phyloP scores from a whole-genome alignment of 2,888 invertebrate genomes.

The Thelaira solivaga region DNA sequence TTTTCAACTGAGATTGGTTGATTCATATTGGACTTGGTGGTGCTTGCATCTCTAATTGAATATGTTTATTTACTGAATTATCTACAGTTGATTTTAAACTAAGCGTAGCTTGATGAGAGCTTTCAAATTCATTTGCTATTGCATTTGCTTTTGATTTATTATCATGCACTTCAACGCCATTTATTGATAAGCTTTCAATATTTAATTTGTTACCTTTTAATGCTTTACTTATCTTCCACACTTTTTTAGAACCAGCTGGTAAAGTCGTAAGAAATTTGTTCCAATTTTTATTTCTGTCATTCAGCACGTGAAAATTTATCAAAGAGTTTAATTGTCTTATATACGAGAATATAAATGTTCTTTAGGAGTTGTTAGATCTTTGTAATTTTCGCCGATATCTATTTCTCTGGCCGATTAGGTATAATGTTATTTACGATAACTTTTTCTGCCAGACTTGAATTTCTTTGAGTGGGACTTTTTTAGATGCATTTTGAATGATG shows the following conservation, averaged over 20 bases:
- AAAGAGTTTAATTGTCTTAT: not conserved
- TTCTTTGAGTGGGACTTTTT: not conserved
- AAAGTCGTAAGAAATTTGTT: not conserved
- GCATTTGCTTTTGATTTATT: too few species aligned
- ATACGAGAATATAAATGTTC: not conserved
- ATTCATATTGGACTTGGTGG: too few species aligned
- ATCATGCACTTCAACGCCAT: not conserved
- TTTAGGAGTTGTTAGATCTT: not conserved
- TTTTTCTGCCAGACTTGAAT: not conserved
- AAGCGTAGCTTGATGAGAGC: not conserved
- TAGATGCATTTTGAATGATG: not conserved
- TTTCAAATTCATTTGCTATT: too few species aligned
- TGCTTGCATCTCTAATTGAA: not conserved
- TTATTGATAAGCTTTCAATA: not conserved
- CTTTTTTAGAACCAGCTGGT: not conserved
- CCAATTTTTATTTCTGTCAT: not conserved
- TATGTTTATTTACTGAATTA: not conserved
- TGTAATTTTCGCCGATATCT: not conserved
- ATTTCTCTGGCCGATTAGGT: not conserved
- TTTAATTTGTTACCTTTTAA: not conserved
- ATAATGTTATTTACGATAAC: not conserved
- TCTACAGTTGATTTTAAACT: not conserved
- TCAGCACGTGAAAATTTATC: not conserved
- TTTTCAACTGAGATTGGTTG: not conserved
- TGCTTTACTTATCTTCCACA: not conserved